Percentiles rank a stretch among this genome's conserved stretches.
These are phyloP conservation scores for Paramormyrops kingsleyae DNA, from an alignment of 2,113 vertebrate genomes.

Conservation along the genomic window DNA sequence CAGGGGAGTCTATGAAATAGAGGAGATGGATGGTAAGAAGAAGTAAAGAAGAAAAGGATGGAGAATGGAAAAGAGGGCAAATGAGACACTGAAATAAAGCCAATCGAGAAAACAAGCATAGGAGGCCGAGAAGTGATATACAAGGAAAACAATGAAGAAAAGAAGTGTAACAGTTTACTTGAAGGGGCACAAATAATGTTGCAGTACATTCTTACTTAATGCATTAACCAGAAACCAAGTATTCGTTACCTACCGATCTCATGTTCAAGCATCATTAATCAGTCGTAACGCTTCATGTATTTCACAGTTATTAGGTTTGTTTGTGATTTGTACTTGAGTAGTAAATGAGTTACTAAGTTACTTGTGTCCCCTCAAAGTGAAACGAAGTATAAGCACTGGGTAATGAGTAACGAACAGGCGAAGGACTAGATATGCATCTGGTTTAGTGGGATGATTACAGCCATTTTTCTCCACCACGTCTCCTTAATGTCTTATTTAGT, in stretches of 20 bases:
- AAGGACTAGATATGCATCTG: not conserved
- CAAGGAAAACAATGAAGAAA: not conserved
- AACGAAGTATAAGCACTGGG: not conserved
- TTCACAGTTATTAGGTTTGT: not conserved
- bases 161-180: not conserved
- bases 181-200: not conserved
- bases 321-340: not conserved
- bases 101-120: not conserved
- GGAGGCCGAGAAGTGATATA: not conserved
- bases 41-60: not conserved
- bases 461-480: not conserved
- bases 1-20: not conserved
- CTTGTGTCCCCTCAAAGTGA: not conserved
- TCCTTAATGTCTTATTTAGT: not conserved
- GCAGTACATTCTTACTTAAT: not conserved
- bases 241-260: not conserved
- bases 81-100: not conserved
- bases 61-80: not conserved
- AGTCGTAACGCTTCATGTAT: not conserved
- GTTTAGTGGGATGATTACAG: not conserved
- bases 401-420: not conserved
- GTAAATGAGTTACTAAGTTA: not conserved
- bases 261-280: not conserved
- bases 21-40: not conserved
- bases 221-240: not conserved